These are phyloP conservation scores for Plebejus argus DNA, from an alignment of 2,888 invertebrate genomes.

Conservation along the genomic window DNA sequence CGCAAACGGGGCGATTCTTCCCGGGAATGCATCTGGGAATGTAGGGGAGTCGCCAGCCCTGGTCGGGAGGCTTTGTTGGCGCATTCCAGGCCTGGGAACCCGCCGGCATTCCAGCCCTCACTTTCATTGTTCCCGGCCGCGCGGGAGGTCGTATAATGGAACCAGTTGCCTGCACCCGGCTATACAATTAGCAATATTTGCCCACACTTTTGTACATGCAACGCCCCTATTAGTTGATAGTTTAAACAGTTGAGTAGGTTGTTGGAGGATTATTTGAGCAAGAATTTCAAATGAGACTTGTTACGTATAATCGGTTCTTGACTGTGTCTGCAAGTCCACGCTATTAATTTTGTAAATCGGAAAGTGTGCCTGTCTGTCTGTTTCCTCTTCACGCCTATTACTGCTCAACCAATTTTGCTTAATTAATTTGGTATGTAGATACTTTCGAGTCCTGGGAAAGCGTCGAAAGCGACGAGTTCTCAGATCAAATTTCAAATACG, in stretches of 20 bases:
- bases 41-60: not conserved
- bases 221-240: conserved; percentile 1
- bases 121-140: conserved; percentile 78
- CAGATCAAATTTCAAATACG: too few species aligned
- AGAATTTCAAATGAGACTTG: too few species aligned
- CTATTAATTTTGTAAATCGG: too few species aligned
- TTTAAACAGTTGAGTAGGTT: not conserved
- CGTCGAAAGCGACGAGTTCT: too few species aligned
- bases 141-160: conserved; percentile 68
- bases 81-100: conserved; percentile 80
- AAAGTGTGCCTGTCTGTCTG: too few species aligned
- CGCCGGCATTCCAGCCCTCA: conserved; percentile 77
- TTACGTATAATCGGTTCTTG: too few species aligned
- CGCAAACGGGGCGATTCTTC: not conserved
- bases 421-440: too few species aligned
- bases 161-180: conserved; percentile 19
- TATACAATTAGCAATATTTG: conserved; percentile 29
- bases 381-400: too few species aligned
- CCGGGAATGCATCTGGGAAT: not conserved
- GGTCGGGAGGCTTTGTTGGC: conserved; percentile 72
- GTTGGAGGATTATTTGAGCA: not conserved
- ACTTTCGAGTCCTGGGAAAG: too few species aligned
- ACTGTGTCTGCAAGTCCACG: too few species aligned
- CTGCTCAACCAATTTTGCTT: too few species aligned
- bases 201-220: conserved; percentile 5